phyloP scores from a whole-genome alignment of 2,113 vertebrate genomes.

The Lethenteron reissneri region DNA sequence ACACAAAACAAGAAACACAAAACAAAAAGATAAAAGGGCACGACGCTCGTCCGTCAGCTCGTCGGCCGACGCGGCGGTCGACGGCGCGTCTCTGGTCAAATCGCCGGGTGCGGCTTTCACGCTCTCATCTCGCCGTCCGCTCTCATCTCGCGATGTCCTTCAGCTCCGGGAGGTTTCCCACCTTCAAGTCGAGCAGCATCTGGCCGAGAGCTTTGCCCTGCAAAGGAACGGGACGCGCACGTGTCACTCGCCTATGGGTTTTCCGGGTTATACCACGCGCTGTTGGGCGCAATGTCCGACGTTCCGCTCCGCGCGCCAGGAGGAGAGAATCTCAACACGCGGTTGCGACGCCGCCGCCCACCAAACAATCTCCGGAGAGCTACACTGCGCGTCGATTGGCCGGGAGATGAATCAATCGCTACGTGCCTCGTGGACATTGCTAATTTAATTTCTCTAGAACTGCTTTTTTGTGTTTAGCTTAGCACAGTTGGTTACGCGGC shows the following conservation, averaged over 20 bases:
- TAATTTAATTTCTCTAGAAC: too few species aligned
- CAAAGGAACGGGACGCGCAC: not conserved
- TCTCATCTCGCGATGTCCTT: not conserved
- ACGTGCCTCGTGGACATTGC: too few species aligned
- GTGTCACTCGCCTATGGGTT: not conserved
- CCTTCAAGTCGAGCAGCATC: constrained; percentile 7
- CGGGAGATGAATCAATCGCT: too few species aligned
- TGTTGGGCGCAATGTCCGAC: not conserved
- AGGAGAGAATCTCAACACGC: not conserved
- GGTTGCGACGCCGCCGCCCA: not conserved
- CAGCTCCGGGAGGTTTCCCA: not conserved
- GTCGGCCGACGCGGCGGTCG: too few species aligned
- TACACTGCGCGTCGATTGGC: not conserved
- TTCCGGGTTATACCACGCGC: not conserved
- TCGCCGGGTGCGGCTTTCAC: too few species aligned
- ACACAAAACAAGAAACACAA: too few species aligned
- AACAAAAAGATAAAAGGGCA: too few species aligned
- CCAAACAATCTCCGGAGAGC: not conserved
- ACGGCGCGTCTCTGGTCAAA: too few species aligned
- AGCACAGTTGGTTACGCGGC: too few species aligned
- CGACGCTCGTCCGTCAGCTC: too few species aligned
- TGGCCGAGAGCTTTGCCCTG: constrained; percentile 2
- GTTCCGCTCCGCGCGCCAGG: not conserved
- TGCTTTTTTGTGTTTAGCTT: too few species aligned
- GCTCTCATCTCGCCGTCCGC: not conserved